Percentiles rank a stretch among this genome's conserved stretches.
phyloP scores from a whole-genome alignment of 2,797 vertebrate genomes.

The Acipenser transmontanus region DNA sequence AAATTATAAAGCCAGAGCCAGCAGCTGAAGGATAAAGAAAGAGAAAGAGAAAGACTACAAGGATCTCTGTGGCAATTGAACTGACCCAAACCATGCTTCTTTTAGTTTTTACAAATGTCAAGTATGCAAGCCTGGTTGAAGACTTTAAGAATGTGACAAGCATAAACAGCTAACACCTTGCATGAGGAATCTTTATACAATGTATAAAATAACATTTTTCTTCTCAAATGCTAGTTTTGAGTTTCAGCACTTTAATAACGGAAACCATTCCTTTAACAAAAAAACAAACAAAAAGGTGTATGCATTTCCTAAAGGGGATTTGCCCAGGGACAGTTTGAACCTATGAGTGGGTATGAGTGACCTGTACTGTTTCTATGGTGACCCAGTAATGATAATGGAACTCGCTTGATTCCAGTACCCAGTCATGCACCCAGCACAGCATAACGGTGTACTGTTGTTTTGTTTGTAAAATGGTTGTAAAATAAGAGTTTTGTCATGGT shows the following conservation, averaged over 20 bases:
- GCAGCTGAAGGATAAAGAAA: conserved; percentile 55
- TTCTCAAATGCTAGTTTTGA: conserved; percentile 47
- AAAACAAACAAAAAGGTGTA: conserved; percentile 36
- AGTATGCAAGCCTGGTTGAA: no score
- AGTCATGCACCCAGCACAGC: conserved; percentile 18
- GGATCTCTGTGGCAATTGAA: conserved; percentile 27
- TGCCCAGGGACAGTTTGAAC: conserved; percentile 7
- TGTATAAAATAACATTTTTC: conserved; percentile 63
- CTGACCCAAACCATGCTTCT: conserved; percentile 53
- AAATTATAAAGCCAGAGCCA: conserved; percentile 74
- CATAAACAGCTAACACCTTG: conserved; percentile 12
- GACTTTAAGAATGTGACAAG: conserved; percentile 44
- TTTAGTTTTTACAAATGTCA: no score
- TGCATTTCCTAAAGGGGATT: background rate
- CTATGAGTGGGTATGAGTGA: conserved; percentile 5
- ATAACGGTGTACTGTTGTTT: conserved; percentile 24
- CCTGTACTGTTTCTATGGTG: conserved; percentile 7
- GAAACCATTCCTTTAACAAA: conserved; percentile 51
- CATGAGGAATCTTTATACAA: conserved; percentile 74
- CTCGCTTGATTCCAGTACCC: background rate
- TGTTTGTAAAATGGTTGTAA: conserved; percentile 60
- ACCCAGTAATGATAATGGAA: no score
- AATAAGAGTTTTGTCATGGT: conserved; percentile 75
- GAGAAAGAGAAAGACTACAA: background rate
- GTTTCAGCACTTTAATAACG: conserved; percentile 77